Evolutionary conservation across 2,113 vertebrate species (phyloP).

Genomic region (Corynorhinus townsendii): DNA sequence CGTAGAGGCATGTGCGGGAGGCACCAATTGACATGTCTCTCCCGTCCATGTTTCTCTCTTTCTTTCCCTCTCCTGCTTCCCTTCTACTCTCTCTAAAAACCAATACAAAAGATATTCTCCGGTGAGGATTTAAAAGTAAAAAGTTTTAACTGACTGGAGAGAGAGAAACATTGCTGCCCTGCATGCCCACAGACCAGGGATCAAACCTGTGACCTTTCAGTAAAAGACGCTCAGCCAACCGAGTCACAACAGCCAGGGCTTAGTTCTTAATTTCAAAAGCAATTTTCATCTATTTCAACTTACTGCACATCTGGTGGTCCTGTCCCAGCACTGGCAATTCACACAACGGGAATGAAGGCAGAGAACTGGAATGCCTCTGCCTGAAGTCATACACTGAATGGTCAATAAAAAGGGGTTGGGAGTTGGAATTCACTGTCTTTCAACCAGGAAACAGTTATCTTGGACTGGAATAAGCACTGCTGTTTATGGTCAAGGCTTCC

Average conservation of each 20-base stretch:
- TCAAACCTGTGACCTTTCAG: no score
- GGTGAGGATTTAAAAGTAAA: no score
- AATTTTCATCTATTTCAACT: constrained; percentile 8
- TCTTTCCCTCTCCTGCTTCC: no score
- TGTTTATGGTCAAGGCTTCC: background rate
- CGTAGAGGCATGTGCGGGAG: no score
- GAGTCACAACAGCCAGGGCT: background rate
- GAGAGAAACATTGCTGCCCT: no score
- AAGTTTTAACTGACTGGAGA: no score
- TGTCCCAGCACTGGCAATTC: background rate
- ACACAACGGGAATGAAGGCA: background rate
- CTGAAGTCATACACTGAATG: background rate
- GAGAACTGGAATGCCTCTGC: background rate
- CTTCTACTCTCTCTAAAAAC: no score
- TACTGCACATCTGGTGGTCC: background rate
- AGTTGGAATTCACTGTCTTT: background rate
- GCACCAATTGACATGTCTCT: no score
- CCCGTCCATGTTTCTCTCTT: no score
- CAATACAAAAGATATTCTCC: no score
- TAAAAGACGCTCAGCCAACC: no score
- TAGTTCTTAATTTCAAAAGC: constrained; percentile 15
- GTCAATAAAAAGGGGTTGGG: background rate
- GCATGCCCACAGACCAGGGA: no score
- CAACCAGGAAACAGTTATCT: background rate
- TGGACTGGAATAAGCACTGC: background rate